phyloP scores from a whole-genome alignment of 2,888 invertebrate species.

The Calameuta pallipes region DNA sequence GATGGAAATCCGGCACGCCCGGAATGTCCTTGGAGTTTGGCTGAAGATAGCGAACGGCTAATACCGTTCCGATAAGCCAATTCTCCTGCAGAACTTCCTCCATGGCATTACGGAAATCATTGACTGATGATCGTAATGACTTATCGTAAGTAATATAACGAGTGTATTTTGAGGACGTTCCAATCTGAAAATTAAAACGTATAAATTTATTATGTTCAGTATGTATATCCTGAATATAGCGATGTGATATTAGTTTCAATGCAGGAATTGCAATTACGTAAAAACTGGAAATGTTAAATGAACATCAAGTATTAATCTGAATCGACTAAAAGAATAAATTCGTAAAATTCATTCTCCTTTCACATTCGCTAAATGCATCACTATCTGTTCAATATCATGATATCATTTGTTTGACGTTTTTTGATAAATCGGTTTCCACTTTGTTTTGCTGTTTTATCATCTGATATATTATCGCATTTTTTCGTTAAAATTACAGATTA shows the following conservation, averaged over 20 bases:
- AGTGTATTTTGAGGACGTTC: not conserved
- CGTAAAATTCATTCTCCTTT: too few species aligned
- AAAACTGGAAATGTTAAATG: too few species aligned
- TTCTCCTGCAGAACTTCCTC: slow-evolving; percentile 11
- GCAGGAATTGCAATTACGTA: not conserved
- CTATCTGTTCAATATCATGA: not conserved
- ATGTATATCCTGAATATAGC: not conserved
- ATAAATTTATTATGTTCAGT: not conserved
- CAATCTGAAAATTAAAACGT: not conserved
- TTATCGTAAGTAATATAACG: slow-evolving; percentile 16
- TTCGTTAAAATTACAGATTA: not conserved
- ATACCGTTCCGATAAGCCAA: slow-evolving; percentile 13
- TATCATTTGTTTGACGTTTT: not conserved
- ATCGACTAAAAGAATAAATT: too few species aligned
- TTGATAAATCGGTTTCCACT: not conserved
- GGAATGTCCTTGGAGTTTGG: slow-evolving; percentile 14
- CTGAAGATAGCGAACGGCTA: slow-evolving; percentile 16
- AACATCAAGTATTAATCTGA: too few species aligned
- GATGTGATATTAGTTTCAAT: not conserved
- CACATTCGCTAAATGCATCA: too few species aligned
- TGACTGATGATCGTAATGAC: not conserved
- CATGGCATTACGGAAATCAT: slow-evolving; percentile 9
- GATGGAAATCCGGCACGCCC: slow-evolving; percentile 16
- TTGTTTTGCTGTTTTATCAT: not conserved
- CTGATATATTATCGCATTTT: not conserved